phyloP scores from a whole-genome alignment of 2,797 vertebrate genomes.

The Prunella strophiata region DNA sequence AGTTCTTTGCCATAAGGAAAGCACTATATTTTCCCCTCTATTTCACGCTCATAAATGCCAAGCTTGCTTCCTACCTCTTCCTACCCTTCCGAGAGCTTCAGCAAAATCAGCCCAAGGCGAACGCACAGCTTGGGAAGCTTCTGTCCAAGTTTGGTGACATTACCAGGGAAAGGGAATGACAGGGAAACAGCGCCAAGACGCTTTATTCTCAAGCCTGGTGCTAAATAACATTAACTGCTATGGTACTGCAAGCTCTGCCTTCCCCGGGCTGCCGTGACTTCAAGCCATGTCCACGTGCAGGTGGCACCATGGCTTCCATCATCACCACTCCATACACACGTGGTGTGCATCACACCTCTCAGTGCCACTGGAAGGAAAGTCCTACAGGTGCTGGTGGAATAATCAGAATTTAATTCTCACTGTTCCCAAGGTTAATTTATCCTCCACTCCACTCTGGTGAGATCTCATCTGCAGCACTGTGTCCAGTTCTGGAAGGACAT shows the following conservation, averaged over 20 bases:
- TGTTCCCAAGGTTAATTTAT: background rate
- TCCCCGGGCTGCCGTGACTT: accelerated
- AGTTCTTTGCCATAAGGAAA: background rate
- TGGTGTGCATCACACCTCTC: background rate
- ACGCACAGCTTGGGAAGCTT: conserved; percentile 47
- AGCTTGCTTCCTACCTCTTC: background rate
- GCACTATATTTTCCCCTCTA: background rate
- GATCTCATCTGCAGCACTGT: background rate
- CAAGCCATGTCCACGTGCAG: background rate
- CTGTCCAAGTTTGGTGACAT: conserved; percentile 55
- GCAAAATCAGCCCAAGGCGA: conserved; percentile 48
- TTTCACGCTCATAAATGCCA: background rate
- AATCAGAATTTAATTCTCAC: background rate
- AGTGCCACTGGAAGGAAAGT: accelerated
- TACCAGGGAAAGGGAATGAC: conserved; percentile 41
- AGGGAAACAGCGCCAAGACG: conserved; percentile 1
- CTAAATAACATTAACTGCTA: background rate
- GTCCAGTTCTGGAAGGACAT: background rate
- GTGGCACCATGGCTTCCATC: background rate
- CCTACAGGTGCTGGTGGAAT: background rate
- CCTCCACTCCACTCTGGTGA: background rate
- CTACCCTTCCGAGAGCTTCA: background rate
- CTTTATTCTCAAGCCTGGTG: background rate
- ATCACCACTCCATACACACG: accelerated
- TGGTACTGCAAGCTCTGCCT: background rate